Evolutionary conservation across 2,888 invertebrate genomes (phyloP), one percentile per base, ranked within the genome.

Genomic region (Idaea dimidiata): DNA sequence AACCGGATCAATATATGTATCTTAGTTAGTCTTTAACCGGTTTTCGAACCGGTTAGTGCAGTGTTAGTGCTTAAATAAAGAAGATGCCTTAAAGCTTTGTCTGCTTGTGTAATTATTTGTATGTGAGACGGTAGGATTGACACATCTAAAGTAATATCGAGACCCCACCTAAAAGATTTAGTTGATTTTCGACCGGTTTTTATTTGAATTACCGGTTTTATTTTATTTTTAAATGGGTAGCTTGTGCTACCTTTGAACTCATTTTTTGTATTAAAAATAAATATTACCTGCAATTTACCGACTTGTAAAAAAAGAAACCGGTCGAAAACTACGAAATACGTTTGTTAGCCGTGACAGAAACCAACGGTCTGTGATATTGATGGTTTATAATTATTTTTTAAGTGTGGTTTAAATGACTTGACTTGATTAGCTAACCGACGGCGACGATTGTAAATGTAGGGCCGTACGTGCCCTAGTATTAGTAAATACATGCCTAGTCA

Each of bases 301-400:
- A 43, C 43, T 43, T 43, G 7, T 43, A 10, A 14, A 3, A 43
- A 43, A 14, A 43, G 43, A 43, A 43, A 43, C 43, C 43, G 43
- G 43, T 43, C 43, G 10, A 43, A 43, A 43, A 43, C 43, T 10
- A 43, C 43, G 14, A 14, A 43, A 7, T 43, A 43, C 0, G 43
- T 7, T 43, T 43, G 43, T 56, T 56, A 56, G 18, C 17, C 56
- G 56, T 17, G 56, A 56, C 17, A 56, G 17, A 56, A 56, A 56
- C 18, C 56, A 56, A 56, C 56, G 56, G 56, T 56, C 56, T 56
- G 56, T 56, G 56, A 56, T 56, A 56, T 56, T 56, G 56, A 56
- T 56, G 56, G 56, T 56, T 56, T 56, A 17, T 56, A 56, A 17
- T 16, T 56, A 56, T 17, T 56, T 56, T 56, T 56, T 56, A 56